Conservation (phyloP, 2,113 vertebrate species). For the Syrmaticus mikado region DNA sequence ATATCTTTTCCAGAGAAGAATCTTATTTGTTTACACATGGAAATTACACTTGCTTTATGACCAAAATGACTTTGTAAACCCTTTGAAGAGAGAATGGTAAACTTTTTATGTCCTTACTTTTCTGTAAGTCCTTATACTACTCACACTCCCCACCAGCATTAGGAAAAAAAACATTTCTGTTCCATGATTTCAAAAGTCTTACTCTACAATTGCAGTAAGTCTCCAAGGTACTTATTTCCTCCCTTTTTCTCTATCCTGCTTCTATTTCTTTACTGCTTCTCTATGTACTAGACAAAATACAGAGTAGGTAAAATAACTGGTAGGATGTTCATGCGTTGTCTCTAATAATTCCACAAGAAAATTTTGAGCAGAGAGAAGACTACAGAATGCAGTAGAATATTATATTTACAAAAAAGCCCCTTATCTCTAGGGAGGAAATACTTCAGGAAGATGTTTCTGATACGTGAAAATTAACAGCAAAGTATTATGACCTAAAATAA, state of each 20-base stretch:
- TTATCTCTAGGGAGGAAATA: not conserved
- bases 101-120: not conserved
- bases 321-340: not conserved
- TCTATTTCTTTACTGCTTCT: not conserved
- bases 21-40: not conserved
- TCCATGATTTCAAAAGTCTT: not conserved
- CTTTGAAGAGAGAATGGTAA: not conserved
- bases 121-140: not conserved
- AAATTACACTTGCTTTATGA: not conserved
- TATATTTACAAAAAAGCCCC: too few species aligned
- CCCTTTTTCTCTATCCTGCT: not conserved
- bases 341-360: not conserved
- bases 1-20: not conserved
- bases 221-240: not conserved
- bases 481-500: not conserved
- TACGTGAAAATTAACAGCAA: not conserved
- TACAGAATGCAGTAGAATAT: too few species aligned
- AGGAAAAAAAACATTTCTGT: not conserved
- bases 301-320: not conserved
- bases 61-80: not conserved
- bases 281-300: too few species aligned
- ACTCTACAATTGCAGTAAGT: not conserved
- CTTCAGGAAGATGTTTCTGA: not conserved
- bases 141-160: not conserved
- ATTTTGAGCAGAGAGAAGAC: not conserved